Conservation (phyloP, 2,113 vertebrate species). For the Neomonachus schauinslandi region DNA sequence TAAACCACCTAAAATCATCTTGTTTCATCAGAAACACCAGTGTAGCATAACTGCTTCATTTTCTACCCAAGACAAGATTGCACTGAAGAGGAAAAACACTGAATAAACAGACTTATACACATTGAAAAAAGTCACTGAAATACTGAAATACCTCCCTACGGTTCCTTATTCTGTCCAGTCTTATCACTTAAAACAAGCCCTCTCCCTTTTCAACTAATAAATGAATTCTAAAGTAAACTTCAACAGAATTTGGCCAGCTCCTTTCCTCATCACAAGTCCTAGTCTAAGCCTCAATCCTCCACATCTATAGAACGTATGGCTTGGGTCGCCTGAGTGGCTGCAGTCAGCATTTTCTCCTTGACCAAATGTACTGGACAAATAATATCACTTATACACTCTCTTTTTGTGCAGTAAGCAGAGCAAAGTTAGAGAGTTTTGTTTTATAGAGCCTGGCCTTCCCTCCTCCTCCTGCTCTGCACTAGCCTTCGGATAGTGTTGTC, state of each 20-base stretch:
- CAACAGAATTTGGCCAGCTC: background rate
- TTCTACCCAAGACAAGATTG: constrained; percentile 28
- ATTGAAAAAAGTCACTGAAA: constrained; percentile 18
- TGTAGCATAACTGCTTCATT: background rate
- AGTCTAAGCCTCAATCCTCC: background rate
- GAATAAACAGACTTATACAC: background rate
- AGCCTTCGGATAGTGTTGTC: background rate
- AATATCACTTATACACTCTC: background rate
- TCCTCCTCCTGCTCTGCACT: background rate
- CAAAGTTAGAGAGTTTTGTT: background rate
- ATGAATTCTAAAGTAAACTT: constrained; percentile 4
- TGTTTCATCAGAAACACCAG: background rate
- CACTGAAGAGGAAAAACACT: background rate
- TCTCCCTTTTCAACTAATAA: background rate
- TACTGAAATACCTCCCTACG: background rate
- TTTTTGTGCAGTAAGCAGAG: background rate
- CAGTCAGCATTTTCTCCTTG: background rate
- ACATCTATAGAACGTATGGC: background rate
- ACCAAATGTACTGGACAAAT: background rate
- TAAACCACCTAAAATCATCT: constrained; percentile 31
- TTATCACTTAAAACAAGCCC: background rate
- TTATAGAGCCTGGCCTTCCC: background rate
- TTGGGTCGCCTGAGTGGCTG: background rate
- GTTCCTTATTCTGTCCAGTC: constrained; percentile 12
- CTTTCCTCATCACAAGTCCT: background rate